Base-by-base conservation (phyloP, 2,113 vertebrate genomes). In the Ahaetulla prasina region DNA sequence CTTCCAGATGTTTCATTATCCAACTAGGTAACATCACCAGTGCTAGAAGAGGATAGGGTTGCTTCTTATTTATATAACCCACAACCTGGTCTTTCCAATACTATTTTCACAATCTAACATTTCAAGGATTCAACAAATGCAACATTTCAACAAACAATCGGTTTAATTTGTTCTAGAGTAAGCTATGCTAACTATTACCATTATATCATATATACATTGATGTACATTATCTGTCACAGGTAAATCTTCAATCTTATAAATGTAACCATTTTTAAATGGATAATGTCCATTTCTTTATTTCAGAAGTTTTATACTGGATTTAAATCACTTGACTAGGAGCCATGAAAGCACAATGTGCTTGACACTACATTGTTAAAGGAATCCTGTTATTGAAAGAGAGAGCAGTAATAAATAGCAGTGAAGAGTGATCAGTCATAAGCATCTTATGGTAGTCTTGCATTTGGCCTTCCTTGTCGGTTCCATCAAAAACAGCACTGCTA, bases 251-350 rank as follows among this genome's bases (percentile, higher is more conserved):
- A 88, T 27, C 85, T 93, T 5, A 39, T 85, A 10, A 16, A 30
- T 43, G 11, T 11, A 35, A 22, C 30, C 91, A 90, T 30, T 80
- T 91, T 94, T 92, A 96, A 95, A 52, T n/a, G 1, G 87, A 93
- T 63, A 50, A 25, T 89, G 93, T 94, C 89, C 92, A 80, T 63
- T 8, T 92, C 94, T 91, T 85, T 93, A 94, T 91, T 92, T 88
- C 30, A 92, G 10, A 93, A 49, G 91, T 54, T n/a, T 54, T 39
- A 7, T n/a, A 30, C 14, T 55, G 9, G 35, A 54, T 55, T 35
- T 35, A 16, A 88, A 35, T 10, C n/a, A 35, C 35, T 43, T 55
- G 18, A 39, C 16, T 52, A 52, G n/a, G 54, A 93, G 93, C 3
- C 85, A 93, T 89, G 39, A 35, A 89, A 94, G 68, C 43, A 88